Evolutionary conservation across 1,140 invertebrate species (phyloP), one percentile per base, ranked within the genome.

Genomic region (Cydia strobilella): DNA sequence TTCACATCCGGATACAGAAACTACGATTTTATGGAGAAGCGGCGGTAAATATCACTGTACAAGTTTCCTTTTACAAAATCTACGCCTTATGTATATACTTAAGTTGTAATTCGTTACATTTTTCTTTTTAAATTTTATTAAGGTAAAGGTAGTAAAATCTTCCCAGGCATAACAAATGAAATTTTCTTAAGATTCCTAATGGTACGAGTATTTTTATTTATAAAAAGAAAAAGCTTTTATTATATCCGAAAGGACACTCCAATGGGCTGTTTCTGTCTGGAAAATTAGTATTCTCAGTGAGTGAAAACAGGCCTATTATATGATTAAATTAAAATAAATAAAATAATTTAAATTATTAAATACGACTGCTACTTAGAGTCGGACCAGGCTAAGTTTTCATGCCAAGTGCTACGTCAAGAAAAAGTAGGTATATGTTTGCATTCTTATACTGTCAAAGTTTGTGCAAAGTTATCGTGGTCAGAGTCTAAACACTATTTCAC

Each of bases 151-250:
- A 51, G 7, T 51, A 51, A 51, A 51, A 18, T 35, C 31, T 18
- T 18, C 5, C 48, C 48, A 51, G n/a, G 15, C 48, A 5, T 51
- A 51, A 51, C 15, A 51, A n/a, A 51, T 51, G n/a, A 18, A 13
- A 51, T 51, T n/a, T 51, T 51, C 18, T 51, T 51, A 51, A 18
- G 48, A 51, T n/a, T 51, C 48, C n/a, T 18, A 51, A n/a, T 51
- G 48, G 15, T n/a, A 51, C 6, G 48, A n/a, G 48, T 51, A 51
- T 6, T 1, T 51, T 51, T 51, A 48, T 48, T n/a, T 48, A n/a
- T 15, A 3, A 15, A 0, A 48, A 48, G 45, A 48, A n/a, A 48
- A 48, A 31, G 2, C 15, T 48, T 48, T 48, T 48, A 48, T 48
- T 48, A 48, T 48, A 0, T 1, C 45, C 13, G 45, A 48, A 48